These are phyloP conservation scores for Henricia sp. DNA, from an alignment of 53 echinoderm and acorn worm genomes.

Conservation along the genomic window DNA sequence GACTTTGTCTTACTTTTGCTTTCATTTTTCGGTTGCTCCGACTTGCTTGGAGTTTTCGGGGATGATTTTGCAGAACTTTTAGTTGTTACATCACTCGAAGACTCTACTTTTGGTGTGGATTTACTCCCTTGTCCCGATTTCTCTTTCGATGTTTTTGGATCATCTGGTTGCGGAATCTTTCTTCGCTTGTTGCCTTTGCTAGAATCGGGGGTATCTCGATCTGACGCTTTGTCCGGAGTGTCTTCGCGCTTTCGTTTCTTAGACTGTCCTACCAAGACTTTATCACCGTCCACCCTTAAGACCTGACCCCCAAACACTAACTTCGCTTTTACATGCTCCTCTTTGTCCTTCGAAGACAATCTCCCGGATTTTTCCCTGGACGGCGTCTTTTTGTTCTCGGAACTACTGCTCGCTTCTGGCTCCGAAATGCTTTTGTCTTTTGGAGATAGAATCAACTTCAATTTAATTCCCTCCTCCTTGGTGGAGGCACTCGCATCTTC, in stretches of 20 bases:
- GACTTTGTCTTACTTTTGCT: conserved; percentile 32
- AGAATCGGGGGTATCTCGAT: no score
- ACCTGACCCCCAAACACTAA: conserved; percentile 61
- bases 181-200: conserved; percentile 30
- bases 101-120: neutral
- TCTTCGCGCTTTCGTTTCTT: conserved; percentile 37
- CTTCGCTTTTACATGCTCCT: conserved; percentile 63
- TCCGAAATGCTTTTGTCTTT: conserved; percentile 58
- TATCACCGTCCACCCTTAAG: conserved; percentile 47
- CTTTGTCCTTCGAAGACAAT: conserved; percentile 41
- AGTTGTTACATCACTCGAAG: neutral
- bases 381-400: conserved; percentile 2
- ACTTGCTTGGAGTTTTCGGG: conserved; percentile 9
- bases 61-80: conserved; percentile 9
- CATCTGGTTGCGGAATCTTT: neutral
- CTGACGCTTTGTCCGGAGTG: neutral
- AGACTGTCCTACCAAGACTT: conserved; percentile 27
- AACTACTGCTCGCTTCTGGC: neutral
- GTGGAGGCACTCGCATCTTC: conserved; percentile 35
- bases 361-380: conserved; percentile 24
- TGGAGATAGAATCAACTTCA: conserved; percentile 73
- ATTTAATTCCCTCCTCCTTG: conserved; percentile 65
- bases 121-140: neutral
- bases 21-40: neutral
- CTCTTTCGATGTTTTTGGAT: neutral